A percentile compares a stretch with the other conserved stretches of the same genome.
Conservation (phyloP, 1,140 invertebrate species). For the Euura saliciscinereae region DNA sequence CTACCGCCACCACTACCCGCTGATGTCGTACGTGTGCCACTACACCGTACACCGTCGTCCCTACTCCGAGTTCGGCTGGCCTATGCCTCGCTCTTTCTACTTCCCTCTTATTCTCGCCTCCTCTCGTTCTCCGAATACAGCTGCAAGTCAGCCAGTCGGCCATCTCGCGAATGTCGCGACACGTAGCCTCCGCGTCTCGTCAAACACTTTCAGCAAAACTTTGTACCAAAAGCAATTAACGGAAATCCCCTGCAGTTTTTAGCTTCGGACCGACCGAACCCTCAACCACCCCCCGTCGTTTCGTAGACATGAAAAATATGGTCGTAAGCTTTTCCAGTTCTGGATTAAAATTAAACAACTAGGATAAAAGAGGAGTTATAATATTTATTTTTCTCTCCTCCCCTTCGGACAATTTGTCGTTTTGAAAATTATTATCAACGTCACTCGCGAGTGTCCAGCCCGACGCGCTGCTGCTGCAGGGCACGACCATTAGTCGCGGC, state of each 20-base stretch:
- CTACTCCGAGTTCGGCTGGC: neutral
- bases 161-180: neutral
- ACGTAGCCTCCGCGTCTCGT: neutral
- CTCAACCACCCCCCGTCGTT: too few relatives aligned
- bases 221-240: neutral
- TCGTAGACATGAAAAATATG: too few relatives aligned
- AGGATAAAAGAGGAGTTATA: too few relatives aligned
- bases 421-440: too few relatives aligned
- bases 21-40: neutral
- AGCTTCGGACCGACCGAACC: too few relatives aligned
- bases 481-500: too few relatives aligned
- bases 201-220: conserved; percentile 1
- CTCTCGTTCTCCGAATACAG: neutral
- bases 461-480: too few relatives aligned
- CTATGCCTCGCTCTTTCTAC: neutral
- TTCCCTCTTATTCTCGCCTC: neutral
- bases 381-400: too few relatives aligned
- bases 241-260: neutral
- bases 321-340: too few relatives aligned
- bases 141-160: neutral
- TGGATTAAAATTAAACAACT: too few relatives aligned
- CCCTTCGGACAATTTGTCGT: too few relatives aligned
- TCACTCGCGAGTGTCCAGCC: too few relatives aligned
- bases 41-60: neutral
- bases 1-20: conserved; percentile 8